Conservation (phyloP, 1,140 invertebrate species). For the Yoshiicerus persimilis region DNA sequence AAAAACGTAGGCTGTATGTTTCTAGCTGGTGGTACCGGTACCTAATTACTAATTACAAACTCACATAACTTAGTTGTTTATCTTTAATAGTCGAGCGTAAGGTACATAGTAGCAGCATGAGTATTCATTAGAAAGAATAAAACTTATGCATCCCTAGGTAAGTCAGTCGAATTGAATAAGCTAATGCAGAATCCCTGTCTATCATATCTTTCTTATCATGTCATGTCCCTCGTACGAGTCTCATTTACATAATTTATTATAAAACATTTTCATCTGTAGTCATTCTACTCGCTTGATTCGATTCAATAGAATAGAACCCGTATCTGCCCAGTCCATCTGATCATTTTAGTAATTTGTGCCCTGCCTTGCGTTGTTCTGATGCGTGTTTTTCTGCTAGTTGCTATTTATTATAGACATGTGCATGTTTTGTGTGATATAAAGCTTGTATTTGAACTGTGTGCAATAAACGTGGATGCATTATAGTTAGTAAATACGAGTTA, state of each 20-base stretch:
- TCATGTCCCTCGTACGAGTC: not conserved
- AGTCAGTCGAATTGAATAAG: not conserved
- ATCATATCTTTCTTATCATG: not conserved
- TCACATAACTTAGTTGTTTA: not conserved
- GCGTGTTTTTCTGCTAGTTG: not conserved
- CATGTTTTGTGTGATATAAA: too few species aligned
- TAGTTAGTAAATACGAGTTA: not conserved
- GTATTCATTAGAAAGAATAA: not conserved
- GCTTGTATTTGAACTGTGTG: too few species aligned
- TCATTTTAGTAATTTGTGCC: not conserved
- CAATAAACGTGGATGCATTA: too few species aligned
- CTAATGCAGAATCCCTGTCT: conserved; percentile 17
- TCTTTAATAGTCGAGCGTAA: not conserved
- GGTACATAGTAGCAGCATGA: not conserved
- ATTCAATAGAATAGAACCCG: not conserved
- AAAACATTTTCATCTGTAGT: not conserved
- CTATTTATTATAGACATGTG: not conserved
- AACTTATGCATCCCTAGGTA: not conserved
- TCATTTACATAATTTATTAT: conserved; percentile 19
- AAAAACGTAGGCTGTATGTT: too few species aligned
- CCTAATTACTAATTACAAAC: too few species aligned
- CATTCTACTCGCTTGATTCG: not conserved
- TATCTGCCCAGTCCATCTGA: not conserved
- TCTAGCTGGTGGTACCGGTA: too few species aligned
- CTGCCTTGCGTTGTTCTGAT: not conserved